Evolutionary conservation across 2,113 vertebrate genomes (phyloP).

Genomic region (Seriola quinqueradiata): DNA sequence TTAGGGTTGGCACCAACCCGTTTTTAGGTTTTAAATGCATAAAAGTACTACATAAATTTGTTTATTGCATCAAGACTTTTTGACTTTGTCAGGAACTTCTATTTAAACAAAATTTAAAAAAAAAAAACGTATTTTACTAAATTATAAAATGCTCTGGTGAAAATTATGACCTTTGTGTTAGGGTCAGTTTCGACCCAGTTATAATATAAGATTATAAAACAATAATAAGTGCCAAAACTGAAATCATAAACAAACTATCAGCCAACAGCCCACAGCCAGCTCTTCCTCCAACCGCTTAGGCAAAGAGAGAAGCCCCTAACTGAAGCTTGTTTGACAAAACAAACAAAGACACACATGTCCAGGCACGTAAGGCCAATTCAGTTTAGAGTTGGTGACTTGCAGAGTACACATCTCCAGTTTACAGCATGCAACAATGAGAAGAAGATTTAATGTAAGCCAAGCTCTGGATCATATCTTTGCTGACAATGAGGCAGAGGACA

Average conservation of each 20-base stretch:
- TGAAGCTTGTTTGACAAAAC: neutral
- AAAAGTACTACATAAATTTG: too few species aligned
- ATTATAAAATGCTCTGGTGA: too few species aligned
- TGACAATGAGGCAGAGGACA: conserved; percentile 11
- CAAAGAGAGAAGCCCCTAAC: neutral
- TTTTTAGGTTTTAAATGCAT: too few species aligned
- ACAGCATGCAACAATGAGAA: neutral
- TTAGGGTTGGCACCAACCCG: too few species aligned
- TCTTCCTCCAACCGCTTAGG: conserved; percentile 8
- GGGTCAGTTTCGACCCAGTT: neutral
- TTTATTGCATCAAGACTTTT: too few species aligned
- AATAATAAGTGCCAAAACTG: conserved; percentile 18
- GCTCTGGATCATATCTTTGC: conserved; percentile 11
- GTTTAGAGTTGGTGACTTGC: conserved; percentile 18
- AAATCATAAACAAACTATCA: conserved; percentile 18
- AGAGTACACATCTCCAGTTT: conserved; percentile 22
- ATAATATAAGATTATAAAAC: conserved; percentile 13
- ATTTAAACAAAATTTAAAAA: too few species aligned
- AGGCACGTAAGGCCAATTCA: neutral
- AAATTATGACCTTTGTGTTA: too few species aligned
- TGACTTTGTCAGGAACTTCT: too few species aligned
- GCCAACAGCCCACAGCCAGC: neutral
- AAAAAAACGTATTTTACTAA: too few species aligned
- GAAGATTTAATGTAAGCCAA: neutral
- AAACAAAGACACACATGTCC: neutral